These are phyloP conservation scores for Galeopterus variegatus DNA, from an alignment of 2,113 vertebrate species.

Conservation along the genomic window DNA sequence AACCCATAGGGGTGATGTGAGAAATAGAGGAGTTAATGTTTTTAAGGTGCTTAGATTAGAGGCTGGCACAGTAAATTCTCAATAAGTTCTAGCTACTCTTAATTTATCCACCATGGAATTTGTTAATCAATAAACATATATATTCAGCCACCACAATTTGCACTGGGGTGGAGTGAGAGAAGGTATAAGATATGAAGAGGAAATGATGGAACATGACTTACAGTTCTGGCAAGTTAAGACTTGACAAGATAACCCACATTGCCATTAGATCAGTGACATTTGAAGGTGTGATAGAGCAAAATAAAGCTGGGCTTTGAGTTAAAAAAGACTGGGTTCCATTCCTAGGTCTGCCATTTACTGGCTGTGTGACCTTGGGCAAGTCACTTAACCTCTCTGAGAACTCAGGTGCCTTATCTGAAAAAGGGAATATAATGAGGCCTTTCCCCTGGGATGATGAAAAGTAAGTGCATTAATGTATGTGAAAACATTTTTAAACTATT, in stretches of 20 bases:
- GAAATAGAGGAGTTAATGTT: not conserved
- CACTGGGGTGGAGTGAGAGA: not conserved
- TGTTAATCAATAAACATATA: not conserved
- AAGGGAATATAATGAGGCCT: not conserved
- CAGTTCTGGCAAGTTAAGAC: no score
- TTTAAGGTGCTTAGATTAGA: not conserved
- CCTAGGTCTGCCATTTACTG: not conserved
- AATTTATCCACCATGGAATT: not conserved
- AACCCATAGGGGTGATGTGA: not conserved
- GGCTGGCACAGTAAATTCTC: not conserved
- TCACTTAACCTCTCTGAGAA: not conserved
- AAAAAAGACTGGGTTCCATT: not conserved
- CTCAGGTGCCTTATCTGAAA: not conserved
- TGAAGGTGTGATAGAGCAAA: not conserved
- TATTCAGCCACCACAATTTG: accelerated
- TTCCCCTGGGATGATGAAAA: not conserved
- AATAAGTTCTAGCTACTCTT: not conserved
- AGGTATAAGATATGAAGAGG: not conserved
- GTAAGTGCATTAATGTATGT: not conserved
- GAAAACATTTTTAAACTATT: not conserved
- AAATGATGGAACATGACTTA: not conserved
- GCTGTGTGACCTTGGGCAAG: not conserved
- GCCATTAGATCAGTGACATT: not conserved
- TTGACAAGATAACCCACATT: not conserved
- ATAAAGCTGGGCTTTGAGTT: not conserved